Base-by-base conservation (phyloP, 2,113 vertebrate genomes). In the Nyctibius bracteatus region DNA sequence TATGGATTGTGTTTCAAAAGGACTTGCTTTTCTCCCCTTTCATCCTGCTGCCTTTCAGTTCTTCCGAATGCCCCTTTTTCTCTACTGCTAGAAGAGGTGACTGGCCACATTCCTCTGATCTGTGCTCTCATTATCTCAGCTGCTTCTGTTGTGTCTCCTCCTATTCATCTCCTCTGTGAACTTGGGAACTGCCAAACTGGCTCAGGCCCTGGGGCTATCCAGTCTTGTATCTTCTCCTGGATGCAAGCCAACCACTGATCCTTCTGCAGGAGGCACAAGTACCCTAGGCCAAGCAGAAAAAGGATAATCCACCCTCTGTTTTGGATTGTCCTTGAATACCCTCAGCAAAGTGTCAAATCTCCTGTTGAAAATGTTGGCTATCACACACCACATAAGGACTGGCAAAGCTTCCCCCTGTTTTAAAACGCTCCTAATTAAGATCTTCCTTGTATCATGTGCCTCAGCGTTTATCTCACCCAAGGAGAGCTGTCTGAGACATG, bases 141-240 rank as follows among this genome's bases (percentile, higher is more conserved):
- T 84, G 83, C 77, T 83, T 79, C 83, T 89, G 73, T 68, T 18
- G 4, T 23, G 65, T 95, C 92, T 96, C 68, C 82, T 94, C 88
- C 70, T 87, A 54, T 92, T 84, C 87, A 23, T 12, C 37, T 88
- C 57, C 70, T 68, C 74, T 14, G 28, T 93, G 67, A 94, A 83
- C 85, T 79, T 9, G 0, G 54, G 74, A 72, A 19, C 58, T 95
- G 86, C 87, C 66, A 82, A 89, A 82, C 81, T 23, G 62, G 47
- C 86, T 81, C 73, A 49, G 27, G 7, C 77, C 86, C 68, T 44
- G 68, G 43, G 79, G 91, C 63, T 63, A 88, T 51, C 6, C 5
- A 62, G 46, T 27, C 80, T 62, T 77, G 52, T 31, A n/a, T 86
- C 86, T 81, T 59, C 83, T 87, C 43, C 78, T 89, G 91, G 84